phyloP scores from a whole-genome alignment of 2,797 vertebrate genomes.

The Sciurus carolinensis region DNA sequence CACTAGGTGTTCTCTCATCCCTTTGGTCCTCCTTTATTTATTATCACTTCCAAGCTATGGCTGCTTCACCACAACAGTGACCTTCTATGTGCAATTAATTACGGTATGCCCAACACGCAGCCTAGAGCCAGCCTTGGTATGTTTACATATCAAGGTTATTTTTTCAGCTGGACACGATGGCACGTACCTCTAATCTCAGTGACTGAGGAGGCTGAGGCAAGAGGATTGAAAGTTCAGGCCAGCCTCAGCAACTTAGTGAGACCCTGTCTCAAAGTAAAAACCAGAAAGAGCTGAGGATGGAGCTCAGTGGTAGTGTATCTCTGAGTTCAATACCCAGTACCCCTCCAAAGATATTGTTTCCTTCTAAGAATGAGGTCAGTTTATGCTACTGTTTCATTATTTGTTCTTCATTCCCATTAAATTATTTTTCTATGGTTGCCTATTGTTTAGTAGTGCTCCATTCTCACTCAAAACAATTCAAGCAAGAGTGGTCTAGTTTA shows the following conservation, averaged over 20 bases:
- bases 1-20: background rate
- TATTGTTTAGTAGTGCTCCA: background rate
- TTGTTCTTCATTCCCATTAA: background rate
- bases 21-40: background rate
- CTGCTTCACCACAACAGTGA: background rate
- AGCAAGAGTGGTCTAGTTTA: background rate
- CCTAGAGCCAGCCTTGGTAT: background rate
- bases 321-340: too few relatives aligned
- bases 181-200: too few relatives aligned
- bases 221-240: too few relatives aligned
- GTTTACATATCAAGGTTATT: too few relatives aligned
- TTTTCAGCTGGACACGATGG: too few relatives aligned
- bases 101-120: too few relatives aligned
- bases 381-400: background rate
- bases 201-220: too few relatives aligned
- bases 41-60: background rate
- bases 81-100: background rate
- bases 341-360: background rate
- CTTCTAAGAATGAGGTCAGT: background rate
- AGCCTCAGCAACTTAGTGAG: too few relatives aligned
- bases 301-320: too few relatives aligned
- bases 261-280: too few relatives aligned
- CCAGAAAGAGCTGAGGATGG: too few relatives aligned
- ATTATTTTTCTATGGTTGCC: background rate
- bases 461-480: background rate